These are phyloP conservation scores for Tinea semifulvella DNA, from an alignment of 2,888 invertebrate species.

Conservation along the genomic window DNA sequence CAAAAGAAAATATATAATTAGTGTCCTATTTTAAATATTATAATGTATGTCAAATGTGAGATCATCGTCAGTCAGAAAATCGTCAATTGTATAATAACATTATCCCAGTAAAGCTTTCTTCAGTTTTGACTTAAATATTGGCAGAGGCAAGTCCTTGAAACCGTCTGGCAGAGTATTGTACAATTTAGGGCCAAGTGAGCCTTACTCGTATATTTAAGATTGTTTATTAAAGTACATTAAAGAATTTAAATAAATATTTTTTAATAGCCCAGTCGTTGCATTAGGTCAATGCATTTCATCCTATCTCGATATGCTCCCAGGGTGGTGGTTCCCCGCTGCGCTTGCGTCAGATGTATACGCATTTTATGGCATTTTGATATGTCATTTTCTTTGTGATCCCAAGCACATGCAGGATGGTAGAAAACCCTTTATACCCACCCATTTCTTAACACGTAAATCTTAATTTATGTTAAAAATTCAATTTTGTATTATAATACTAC, in stretches of 20 bases:
- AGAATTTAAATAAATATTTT: not conserved
- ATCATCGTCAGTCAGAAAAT: no score
- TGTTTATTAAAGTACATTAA: not conserved
- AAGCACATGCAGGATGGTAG: no score
- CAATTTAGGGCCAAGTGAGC: no score
- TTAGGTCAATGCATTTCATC: conserved; percentile 12
- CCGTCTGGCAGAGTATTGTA: no score
- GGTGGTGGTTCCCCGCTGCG: conserved; percentile 27
- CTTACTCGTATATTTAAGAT: not conserved
- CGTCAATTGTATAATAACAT: no score
- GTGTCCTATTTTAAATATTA: no score
- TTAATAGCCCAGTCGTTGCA: not conserved
- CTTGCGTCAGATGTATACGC: conserved; percentile 21
- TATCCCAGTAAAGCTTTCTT: no score
- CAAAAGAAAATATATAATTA: no score
- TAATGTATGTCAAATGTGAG: no score
- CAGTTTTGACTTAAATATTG: no score
- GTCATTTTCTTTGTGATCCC: conserved; percentile 26
- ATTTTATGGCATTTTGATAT: conserved; percentile 24
- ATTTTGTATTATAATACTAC: not conserved
- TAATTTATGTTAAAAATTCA: not conserved
- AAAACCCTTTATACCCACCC: no score
- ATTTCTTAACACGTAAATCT: not conserved
- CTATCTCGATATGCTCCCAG: conserved; percentile 23
- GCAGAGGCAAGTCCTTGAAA: no score